Conservation (phyloP, 2,113 vertebrate species). For the Nestor notabilis region DNA sequence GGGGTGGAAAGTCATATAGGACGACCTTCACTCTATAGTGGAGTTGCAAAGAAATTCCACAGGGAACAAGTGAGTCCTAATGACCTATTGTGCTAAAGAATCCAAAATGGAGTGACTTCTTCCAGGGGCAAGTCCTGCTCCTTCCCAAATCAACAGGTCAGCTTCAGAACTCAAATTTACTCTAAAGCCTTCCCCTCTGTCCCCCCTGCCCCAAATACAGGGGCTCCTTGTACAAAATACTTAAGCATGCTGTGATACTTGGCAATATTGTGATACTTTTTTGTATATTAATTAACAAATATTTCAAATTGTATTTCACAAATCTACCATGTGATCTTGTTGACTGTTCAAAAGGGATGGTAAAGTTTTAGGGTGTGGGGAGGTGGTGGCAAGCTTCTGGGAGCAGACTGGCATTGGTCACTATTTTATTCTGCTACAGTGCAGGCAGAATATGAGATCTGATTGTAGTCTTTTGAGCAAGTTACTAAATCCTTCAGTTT, state of each 20-base stretch:
- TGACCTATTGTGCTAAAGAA: neutral
- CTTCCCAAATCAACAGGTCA: neutral
- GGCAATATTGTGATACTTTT: too few species aligned
- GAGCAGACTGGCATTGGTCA: neutral
- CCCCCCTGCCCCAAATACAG: accelerated
- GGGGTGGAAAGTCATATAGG: neutral
- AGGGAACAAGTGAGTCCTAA: neutral
- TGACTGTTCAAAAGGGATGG: neutral
- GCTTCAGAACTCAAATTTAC: neutral
- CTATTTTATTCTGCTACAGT: neutral
- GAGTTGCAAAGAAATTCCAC: neutral
- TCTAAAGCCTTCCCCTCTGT: neutral
- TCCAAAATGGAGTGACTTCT: neutral
- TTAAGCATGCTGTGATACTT: neutral
- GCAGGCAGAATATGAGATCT: accelerated
- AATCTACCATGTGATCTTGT: neutral
- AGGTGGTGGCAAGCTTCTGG: neutral
- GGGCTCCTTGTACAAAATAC: neutral
- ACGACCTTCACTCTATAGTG: neutral
- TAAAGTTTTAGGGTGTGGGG: neutral
- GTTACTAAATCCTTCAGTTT: neutral
- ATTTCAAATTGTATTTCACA: neutral
- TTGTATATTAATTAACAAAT: neutral
- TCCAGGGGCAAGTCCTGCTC: neutral
- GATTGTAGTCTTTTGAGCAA: neutral